phyloP scores from a whole-genome alignment of 2,113 vertebrate genomes.

The Oryzias celebensis region DNA sequence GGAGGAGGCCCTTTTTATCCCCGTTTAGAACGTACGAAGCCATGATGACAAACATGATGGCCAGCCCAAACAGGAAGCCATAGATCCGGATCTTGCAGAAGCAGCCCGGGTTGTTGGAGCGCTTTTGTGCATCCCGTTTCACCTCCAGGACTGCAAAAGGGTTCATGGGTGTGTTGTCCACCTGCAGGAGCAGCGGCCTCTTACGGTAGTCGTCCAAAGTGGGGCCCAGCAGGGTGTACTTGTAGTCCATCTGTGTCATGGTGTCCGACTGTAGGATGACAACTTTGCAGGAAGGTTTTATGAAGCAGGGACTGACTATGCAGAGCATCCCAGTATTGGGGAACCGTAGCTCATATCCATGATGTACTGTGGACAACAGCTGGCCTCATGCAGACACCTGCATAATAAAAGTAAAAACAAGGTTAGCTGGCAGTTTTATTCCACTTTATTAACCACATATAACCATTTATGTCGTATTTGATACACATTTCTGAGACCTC shows the following conservation, averaged over 20 bases:
- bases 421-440: not conserved
- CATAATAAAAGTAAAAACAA: constrained; percentile 20
- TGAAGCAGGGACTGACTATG: constrained; percentile 8
- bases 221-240: constrained; percentile 70
- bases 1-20: constrained; percentile 82
- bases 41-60: constrained; percentile 86
- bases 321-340: constrained; percentile 2
- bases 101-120: constrained; percentile 73
- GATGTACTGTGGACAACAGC: constrained; percentile 32
- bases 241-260: constrained; percentile 73
- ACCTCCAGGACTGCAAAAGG: constrained; percentile 86
- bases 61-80: constrained; percentile 83
- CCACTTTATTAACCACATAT: no score
- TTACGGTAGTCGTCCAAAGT: constrained; percentile 62
- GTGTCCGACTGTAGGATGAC: constrained; percentile 21
- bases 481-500: no score
- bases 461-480: no score
- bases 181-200: constrained; percentile 69
- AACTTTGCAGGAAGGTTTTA: constrained; percentile 16
- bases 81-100: constrained; percentile 83
- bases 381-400: constrained; percentile 32
- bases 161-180: constrained; percentile 80
- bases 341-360: constrained; percentile 44
- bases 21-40: constrained; percentile 90
- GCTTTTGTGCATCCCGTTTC: constrained; percentile 76